Evolutionary conservation across 2,888 invertebrate species (phyloP).

Genomic region (Habrosyne pyritoides): DNA sequence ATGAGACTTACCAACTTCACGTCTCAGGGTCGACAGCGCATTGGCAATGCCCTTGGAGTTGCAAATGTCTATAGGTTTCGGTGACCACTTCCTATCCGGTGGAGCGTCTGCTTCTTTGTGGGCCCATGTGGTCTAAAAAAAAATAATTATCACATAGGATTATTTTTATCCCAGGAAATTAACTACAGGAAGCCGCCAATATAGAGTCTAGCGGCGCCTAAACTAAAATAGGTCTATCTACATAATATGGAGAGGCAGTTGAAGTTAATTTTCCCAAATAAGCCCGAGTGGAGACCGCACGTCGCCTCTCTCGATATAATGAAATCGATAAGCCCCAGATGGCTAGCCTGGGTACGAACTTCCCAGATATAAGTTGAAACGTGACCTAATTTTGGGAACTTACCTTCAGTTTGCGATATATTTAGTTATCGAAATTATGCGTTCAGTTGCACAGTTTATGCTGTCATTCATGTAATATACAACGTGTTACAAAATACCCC

Average conservation of each 20-base stretch:
- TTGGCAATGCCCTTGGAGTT: too few relatives aligned
- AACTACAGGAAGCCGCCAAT: neutral
- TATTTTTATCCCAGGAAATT: too few relatives aligned
- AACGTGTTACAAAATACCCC: too few relatives aligned
- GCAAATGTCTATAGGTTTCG: too few relatives aligned
- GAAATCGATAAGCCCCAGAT: constrained; percentile 3
- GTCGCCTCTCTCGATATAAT: constrained; percentile 4
- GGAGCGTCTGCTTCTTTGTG: too few relatives aligned
- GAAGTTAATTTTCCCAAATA: constrained; percentile 4
- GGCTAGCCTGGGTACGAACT: neutral
- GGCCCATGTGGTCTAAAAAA: too few relatives aligned
- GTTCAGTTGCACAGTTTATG: too few relatives aligned
- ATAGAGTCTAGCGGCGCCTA: neutral
- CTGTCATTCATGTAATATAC: too few relatives aligned
- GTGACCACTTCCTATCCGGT: too few relatives aligned
- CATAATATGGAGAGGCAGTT: neutral
- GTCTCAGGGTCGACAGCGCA: too few relatives aligned
- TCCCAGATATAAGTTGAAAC: neutral
- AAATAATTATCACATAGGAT: too few relatives aligned
- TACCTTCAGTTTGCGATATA: neutral
- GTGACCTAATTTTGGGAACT: neutral
- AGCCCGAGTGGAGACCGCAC: neutral
- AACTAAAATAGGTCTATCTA: neutral
- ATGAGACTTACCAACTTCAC: too few relatives aligned
- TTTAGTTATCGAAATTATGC: neutral